Evolutionary conservation across 2,888 invertebrate species (phyloP), one percentile per base, ranked within the genome.

Genomic region (Nyleta sp.): DNA sequence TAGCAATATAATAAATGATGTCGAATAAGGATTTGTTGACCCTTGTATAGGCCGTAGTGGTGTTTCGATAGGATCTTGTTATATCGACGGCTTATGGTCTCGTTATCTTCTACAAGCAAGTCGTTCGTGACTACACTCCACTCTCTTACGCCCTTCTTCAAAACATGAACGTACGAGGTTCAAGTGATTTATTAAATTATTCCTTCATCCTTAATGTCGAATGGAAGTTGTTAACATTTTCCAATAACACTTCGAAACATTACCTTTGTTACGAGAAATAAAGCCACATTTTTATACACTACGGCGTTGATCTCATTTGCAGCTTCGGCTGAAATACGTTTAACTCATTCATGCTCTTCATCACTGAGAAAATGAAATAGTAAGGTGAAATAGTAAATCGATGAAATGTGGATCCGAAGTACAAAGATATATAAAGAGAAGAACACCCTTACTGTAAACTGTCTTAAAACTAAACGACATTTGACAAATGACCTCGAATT

Each of bases 71-170:
- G 75, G 67, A 83, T 83, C 85, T 85, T 85, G 85, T 87, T 87
- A 87, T 80, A 79, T 67, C 75, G 71, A 80, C 74, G 81, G 62
- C 82, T 85, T 84, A 80, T 84, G 84, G 81, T 82, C 85, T 87
- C 84, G 85, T 87, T 87, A 87, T 87, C 83, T 82, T 82, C 68
- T 53, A 75, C 59, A 78, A 68, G 62, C 68, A 57, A 76, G 52
- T 67, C 67, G 68, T 68, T 76, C 68, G 67, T 64, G 78, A 78
- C 67, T 72, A 42, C 33, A 73, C 60, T 55, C 52, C n/a, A 20
- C 57, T 24, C 64, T 73, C 62, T 78, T 68, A 72, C 31, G 60
- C 60, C 44, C 42, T 35, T 60, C 62, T 55, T 59, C 44, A 52
- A 72, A 72, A 70, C 50, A 59, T 42, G 53, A 40, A 64, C 46